Conservation (phyloP, 2,797 vertebrate species). For the Triplophysa yarkandensis region DNA sequence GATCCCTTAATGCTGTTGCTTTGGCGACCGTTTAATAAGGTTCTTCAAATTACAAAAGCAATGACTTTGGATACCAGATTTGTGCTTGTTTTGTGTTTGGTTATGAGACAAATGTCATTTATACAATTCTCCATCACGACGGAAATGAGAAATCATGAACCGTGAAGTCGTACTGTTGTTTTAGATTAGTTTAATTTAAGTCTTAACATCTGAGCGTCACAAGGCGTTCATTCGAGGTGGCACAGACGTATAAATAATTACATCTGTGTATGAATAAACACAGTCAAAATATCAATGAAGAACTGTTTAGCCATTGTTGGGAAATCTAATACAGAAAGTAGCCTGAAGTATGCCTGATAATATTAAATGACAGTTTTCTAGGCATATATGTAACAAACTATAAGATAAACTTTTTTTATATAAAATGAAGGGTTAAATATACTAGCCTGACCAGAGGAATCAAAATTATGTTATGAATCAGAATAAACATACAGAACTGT, state of each 20-base stretch:
- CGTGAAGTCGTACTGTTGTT: not conserved
- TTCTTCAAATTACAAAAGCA: constrained; percentile 2
- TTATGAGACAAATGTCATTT: not conserved
- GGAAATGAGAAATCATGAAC: constrained; percentile 2
- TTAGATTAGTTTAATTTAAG: constrained; percentile 38
- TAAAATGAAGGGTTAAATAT: constrained; percentile 12
- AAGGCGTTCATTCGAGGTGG: constrained; percentile 17
- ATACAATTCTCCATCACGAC: not conserved
- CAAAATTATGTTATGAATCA: not conserved
- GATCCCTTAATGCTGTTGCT: constrained; percentile 34
- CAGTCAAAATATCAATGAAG: constrained; percentile 1
- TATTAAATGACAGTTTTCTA: not conserved
- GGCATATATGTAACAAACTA: too few relatives aligned
- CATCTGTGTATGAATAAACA: not conserved
- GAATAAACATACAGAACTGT: not conserved
- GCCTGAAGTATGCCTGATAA: not conserved
- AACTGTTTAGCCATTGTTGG: not conserved
- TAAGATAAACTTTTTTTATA: constrained; percentile 7
- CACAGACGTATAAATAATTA: constrained; percentile 1
- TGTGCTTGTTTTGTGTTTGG: not conserved
- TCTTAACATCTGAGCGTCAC: constrained; percentile 21
- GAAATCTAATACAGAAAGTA: not conserved
- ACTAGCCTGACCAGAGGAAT: not conserved
- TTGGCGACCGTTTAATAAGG: constrained; percentile 24
- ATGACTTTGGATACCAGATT: too few relatives aligned